These are phyloP conservation scores for Itoplectis maculator DNA, from an alignment of 2,888 invertebrate genomes.

Conservation along the genomic window DNA sequence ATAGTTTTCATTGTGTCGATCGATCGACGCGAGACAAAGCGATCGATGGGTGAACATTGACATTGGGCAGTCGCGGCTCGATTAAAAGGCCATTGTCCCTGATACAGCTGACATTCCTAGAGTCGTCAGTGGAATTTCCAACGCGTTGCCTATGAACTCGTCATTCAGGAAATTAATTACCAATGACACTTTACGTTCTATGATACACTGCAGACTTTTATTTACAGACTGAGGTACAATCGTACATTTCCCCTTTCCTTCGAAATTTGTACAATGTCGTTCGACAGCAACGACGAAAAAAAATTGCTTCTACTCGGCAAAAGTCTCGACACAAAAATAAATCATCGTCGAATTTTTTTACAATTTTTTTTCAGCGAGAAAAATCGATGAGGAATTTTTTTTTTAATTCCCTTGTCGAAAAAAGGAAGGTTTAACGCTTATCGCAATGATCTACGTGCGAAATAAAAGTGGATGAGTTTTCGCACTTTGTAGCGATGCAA, in stretches of 20 bases:
- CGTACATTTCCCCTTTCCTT: not conserved
- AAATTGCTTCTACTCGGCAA: not conserved
- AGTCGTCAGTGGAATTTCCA: not conserved
- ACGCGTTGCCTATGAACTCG: not conserved
- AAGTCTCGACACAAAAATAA: not conserved
- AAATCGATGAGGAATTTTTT: too few species aligned
- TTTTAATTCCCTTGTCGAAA: too few species aligned
- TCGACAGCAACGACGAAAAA: not conserved
- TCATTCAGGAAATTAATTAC: not conserved
- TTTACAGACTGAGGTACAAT: slow-evolving; percentile 31
- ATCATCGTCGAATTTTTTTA: too few species aligned
- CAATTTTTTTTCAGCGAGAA: too few species aligned
- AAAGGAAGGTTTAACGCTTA: not conserved
- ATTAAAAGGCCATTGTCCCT: slow-evolving; percentile 7
- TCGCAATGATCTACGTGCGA: not conserved
- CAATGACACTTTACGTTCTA: slow-evolving; percentile 7
- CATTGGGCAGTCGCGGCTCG: not conserved
- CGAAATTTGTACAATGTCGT: slow-evolving; percentile 23
- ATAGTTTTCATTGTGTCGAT: slow-evolving; percentile 17
- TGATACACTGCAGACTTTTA: slow-evolving; percentile 12
- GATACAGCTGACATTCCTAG: not conserved
- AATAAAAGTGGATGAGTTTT: not conserved
- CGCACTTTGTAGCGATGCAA: slow-evolving; percentile 52
- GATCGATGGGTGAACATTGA: not conserved
- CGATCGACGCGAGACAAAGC: not conserved